These are phyloP conservation scores for Chloropsis cyanopogon DNA, from an alignment of 2,113 vertebrate genomes.

Conservation along the genomic window DNA sequence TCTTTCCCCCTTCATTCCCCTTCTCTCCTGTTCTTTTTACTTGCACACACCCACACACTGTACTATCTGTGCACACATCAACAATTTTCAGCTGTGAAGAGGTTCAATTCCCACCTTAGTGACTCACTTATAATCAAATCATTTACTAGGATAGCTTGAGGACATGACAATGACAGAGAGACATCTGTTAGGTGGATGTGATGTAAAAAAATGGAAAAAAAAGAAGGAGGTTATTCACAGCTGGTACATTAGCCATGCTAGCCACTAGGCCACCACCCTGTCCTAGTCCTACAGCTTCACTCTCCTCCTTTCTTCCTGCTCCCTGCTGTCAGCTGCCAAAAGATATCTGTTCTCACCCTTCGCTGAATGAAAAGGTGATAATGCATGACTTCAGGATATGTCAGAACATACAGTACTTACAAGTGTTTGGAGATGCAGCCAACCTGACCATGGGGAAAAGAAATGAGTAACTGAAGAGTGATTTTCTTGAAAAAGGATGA, in stretches of 20 bases:
- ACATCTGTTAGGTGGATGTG: conserved; percentile 75
- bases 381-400: conserved; percentile 90
- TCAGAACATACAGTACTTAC: conserved; percentile 87
- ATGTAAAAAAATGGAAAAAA: neutral
- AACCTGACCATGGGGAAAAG: conserved; percentile 76
- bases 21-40: conserved; percentile 18
- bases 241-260: conserved; percentile 77
- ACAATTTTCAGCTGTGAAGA: conserved; percentile 81
- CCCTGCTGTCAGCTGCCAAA: conserved; percentile 85
- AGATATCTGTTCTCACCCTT: conserved; percentile 91
- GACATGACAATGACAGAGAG: conserved; percentile 80
- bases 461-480: conserved; percentile 65
- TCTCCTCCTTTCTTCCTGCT: conserved; percentile 68
- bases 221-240: conserved; percentile 69
- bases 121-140: conserved; percentile 77
- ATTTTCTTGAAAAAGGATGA: conserved; percentile 54
- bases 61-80: conserved; percentile 68
- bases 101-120: conserved; percentile 77
- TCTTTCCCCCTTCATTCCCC: conserved; percentile 3
- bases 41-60: neutral
- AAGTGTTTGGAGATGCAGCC: conserved; percentile 80
- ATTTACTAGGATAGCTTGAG: conserved; percentile 77
- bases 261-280: conserved; percentile 76
- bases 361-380: conserved; percentile 88
- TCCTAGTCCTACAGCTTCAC: conserved; percentile 72